Evolutionary conservation across 2,797 vertebrate genomes (phyloP), one percentile per base, ranked within the genome.

Genomic region (Distichodus sexfasciatus): DNA sequence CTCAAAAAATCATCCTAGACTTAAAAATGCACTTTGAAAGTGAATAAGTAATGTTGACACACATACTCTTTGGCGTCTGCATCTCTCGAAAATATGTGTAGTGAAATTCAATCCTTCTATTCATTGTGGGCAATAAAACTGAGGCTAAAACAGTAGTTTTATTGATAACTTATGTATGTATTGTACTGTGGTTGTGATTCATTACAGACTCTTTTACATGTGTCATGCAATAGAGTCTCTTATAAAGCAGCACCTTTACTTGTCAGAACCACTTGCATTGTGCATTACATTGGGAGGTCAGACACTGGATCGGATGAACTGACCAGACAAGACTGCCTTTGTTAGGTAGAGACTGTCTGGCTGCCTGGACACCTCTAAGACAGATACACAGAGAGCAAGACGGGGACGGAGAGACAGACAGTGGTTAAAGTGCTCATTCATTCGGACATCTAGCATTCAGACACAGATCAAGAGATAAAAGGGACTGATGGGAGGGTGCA

Each of bases 91-190:
- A 69, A 35, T 23, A 72, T 55, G 44, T 62, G 67, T 15, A 17
- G 44, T 80, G 79, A 85, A 85, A 85, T 86, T 82, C 75, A 65
- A 79, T 84, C 65, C 38, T 76, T 76, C 77, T 84, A 85, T 87
- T 86, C 86, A 86, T 35, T 68, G 71, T 38, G 33, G 36, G 50
- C 33, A 71, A 78, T 86, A 84, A 89, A 86, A 23, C 51, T 71
- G 33, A n/a, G 43, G 60, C 54, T 78, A 81, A 83, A 78, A 73
- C 70, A 73, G 72, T 79, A 74, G 73, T 60, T 77, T 82, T 86
- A 88, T 83, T 87, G 83, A 88, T 87, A 77, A 75, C 14, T 59
- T 29, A 46, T n/a, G 17, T 29, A 46, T n/a, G 17, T 36, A 67
- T 29, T 67, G 21, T 44, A 38, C 40, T 63, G 33, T 60, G 41